Evolutionary conservation across 2,113 vertebrate species (phyloP).

Genomic region (Hipposideros armiger): DNA sequence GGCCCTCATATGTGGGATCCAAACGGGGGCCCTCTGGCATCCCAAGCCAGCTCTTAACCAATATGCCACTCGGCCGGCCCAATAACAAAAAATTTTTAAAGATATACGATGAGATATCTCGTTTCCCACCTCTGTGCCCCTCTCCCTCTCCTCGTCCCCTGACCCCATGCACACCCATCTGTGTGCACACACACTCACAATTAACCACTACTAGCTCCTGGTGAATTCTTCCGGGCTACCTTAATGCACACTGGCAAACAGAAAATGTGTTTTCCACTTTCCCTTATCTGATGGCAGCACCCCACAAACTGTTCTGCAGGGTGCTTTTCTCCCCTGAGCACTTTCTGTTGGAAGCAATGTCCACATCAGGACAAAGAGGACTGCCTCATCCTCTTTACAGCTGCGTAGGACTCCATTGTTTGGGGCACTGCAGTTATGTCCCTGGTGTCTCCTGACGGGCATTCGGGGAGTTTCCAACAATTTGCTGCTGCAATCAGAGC

Average conservation of each 20-base stretch:
- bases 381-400: neutral
- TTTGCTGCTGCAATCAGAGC: neutral
- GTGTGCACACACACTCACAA: rapidly evolving
- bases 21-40: no score
- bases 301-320: neutral
- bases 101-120: neutral
- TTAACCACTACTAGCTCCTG: neutral
- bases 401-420: rapidly evolving
- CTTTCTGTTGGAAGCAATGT: neutral
- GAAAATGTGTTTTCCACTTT: rapidly evolving
- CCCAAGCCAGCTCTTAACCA: no score
- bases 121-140: neutral
- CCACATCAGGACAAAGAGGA: neutral
- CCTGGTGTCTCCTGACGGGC: rapidly evolving
- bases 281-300: neutral
- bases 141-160: neutral
- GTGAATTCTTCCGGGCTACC: neutral
- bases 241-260: no score
- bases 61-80: no score
- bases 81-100: neutral
- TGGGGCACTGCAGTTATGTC: rapidly evolving
- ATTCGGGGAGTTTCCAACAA: neutral
- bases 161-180: neutral
- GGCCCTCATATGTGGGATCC: no score
- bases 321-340: neutral